A percentile compares a stretch with the other conserved stretches of the same genome.
These are phyloP conservation scores for Acanthurus leucopareius DNA, from an alignment of 2,797 vertebrate genomes.

Conservation along the genomic window DNA sequence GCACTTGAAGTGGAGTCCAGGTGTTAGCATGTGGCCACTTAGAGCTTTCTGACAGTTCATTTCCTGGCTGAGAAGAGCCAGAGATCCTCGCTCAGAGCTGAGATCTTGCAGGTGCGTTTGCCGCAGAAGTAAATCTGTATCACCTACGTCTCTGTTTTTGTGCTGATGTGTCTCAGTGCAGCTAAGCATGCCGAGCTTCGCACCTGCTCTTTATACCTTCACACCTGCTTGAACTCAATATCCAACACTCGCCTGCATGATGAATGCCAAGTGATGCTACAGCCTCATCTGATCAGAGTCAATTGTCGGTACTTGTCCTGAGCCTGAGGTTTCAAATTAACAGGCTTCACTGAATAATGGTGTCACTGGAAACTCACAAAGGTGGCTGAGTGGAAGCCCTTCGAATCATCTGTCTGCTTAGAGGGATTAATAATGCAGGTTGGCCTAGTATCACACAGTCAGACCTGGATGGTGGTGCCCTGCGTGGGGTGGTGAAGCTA, in stretches of 20 bases:
- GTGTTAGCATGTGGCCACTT: slow-evolving; percentile 72
- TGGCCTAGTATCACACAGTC: slow-evolving; percentile 65
- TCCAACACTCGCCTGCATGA: not conserved
- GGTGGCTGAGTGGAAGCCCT: slow-evolving; percentile 67
- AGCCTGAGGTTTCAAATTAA: slow-evolving; percentile 63
- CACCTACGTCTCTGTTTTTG: slow-evolving; percentile 26
- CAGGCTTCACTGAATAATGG: slow-evolving; percentile 66
- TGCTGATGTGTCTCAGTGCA: not conserved
- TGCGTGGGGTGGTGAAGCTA: slow-evolving; percentile 41
- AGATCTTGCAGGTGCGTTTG: slow-evolving; percentile 44
- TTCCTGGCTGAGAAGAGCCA: slow-evolving; percentile 78
- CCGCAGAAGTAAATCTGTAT: slow-evolving; percentile 24
- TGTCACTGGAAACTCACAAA: slow-evolving; percentile 71
- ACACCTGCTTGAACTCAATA: slow-evolving; percentile 38
- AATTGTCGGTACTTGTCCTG: slow-evolving; percentile 25
- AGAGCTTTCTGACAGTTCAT: slow-evolving; percentile 68
- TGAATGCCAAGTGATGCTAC: slow-evolving; percentile 42
- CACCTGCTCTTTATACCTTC: slow-evolving; percentile 34
- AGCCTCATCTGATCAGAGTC: slow-evolving; percentile 42
- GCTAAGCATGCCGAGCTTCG: slow-evolving; percentile 1
- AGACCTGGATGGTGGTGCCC: slow-evolving; percentile 56
- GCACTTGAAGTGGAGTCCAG: slow-evolving; percentile 57
- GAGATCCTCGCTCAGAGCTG: slow-evolving; percentile 63
- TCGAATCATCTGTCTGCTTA: slow-evolving; percentile 67
- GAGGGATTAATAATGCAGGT: slow-evolving; percentile 82